Evolutionary conservation across 2,888 invertebrate genomes (phyloP).

Genomic region (Theretra japonica): DNA sequence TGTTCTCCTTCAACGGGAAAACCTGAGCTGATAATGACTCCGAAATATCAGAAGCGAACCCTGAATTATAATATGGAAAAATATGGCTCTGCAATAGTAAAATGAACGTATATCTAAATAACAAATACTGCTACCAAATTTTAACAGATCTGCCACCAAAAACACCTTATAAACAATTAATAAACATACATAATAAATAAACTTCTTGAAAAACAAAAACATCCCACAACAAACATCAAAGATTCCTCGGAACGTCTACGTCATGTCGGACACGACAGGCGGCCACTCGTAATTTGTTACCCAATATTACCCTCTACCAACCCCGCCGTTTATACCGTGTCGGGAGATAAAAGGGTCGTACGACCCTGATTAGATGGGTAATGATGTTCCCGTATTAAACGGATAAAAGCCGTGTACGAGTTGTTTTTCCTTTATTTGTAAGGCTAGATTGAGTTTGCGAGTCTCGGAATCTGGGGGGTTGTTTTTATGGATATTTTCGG

Average conservation of each 20-base stretch:
- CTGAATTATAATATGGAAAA: too few species aligned
- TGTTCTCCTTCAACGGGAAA: too few species aligned
- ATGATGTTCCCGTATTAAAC: conserved; percentile 63
- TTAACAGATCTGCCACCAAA: too few species aligned
- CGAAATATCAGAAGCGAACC: too few species aligned
- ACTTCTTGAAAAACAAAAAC: not conserved
- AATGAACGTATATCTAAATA: too few species aligned
- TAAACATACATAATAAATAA: too few species aligned
- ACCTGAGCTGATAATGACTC: too few species aligned
- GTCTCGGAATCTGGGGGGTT: not conserved
- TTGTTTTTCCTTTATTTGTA: conserved; percentile 13
- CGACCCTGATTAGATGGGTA: conserved; percentile 71
- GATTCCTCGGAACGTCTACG: conserved; percentile 32
- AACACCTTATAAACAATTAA: too few species aligned
- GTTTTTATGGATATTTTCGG: not conserved
- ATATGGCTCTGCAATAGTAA: too few species aligned
- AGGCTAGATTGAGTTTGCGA: conserved; percentile 13
- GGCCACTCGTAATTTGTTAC: conserved; percentile 54
- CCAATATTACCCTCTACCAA: conserved; percentile 47
- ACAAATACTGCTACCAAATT: too few species aligned
- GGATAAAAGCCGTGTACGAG: conserved; percentile 42
- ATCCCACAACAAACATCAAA: not conserved
- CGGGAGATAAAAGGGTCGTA: conserved; percentile 73
- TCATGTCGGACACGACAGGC: conserved; percentile 44
- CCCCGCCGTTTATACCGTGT: conserved; percentile 59